These are phyloP conservation scores for Prunella strophiata DNA, from an alignment of 2,797 vertebrate species.

Conservation along the genomic window DNA sequence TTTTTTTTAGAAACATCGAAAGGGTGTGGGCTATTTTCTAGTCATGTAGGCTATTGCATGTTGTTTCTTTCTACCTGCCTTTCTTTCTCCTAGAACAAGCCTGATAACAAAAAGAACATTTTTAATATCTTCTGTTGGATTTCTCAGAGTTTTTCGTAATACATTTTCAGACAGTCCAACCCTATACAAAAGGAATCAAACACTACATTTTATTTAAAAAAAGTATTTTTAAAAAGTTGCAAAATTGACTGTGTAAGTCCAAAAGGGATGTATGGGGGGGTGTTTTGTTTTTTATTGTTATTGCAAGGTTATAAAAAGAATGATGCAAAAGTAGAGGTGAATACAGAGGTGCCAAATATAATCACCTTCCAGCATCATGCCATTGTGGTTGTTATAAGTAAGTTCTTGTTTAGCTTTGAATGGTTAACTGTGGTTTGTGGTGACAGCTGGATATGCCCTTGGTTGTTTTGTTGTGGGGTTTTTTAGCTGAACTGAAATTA, in stretches of 20 bases:
- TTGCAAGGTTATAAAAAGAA: neutral
- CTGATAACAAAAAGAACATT: neutral
- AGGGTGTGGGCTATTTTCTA: neutral
- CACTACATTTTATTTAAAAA: neutral
- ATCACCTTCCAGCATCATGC: neutral
- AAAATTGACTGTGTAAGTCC: neutral
- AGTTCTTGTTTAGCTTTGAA: neutral
- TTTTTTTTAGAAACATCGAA: neutral
- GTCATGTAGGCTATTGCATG: neutral
- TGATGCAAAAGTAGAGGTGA: neutral
- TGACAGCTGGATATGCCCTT: neutral
- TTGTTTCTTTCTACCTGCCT: neutral
- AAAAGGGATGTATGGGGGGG: accelerated
- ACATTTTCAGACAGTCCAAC: neutral
- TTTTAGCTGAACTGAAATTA: neutral
- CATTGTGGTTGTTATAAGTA: neutral
- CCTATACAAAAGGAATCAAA: neutral
- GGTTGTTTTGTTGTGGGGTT: neutral
- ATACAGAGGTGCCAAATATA: neutral
- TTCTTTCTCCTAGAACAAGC: neutral
- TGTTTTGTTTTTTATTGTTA: neutral
- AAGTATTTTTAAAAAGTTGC: neutral
- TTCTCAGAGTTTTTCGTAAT: neutral
- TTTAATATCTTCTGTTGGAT: neutral
- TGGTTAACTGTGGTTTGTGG: neutral